A percentile compares a stretch with the other conserved stretches of the same genome.
Conservation (phyloP, 2,888 invertebrate species). For the Acronicta alni region DNA sequence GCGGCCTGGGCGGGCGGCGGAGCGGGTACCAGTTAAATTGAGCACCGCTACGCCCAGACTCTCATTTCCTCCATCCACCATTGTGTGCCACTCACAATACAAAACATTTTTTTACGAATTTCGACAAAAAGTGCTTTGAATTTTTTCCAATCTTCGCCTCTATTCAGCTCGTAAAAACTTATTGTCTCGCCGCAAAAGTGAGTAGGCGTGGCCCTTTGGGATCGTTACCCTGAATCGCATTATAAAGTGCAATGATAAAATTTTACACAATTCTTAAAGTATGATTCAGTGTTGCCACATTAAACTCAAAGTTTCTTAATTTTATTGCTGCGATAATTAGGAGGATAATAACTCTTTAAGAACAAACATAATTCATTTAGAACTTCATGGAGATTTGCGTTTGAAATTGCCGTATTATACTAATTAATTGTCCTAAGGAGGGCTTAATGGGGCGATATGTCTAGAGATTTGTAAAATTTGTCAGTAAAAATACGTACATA, state of each 20-base stretch:
- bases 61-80: slow-evolving; percentile 87
- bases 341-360: slow-evolving; percentile 84
- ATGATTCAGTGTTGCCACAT: slow-evolving; percentile 72
- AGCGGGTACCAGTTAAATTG: slow-evolving; percentile 84
- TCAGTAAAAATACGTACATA: slow-evolving; percentile 45
- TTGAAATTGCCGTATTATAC: slow-evolving; percentile 86
- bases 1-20: slow-evolving; percentile 58
- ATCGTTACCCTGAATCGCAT: slow-evolving; percentile 59
- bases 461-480: slow-evolving; percentile 74
- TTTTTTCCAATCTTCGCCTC: slow-evolving; percentile 88
- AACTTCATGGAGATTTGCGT: slow-evolving; percentile 83
- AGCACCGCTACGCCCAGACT: slow-evolving; percentile 85
- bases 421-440: slow-evolving; percentile 86
- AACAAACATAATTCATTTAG: slow-evolving; percentile 84
- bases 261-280: slow-evolving; percentile 69
- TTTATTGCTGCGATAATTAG: slow-evolving; percentile 83
- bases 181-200: slow-evolving; percentile 80
- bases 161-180: slow-evolving; percentile 84
- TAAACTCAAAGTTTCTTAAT: slow-evolving; percentile 76
- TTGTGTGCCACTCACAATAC: slow-evolving; percentile 88
- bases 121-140: slow-evolving; percentile 88
- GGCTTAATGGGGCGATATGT: slow-evolving; percentile 81
- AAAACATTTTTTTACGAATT: slow-evolving; percentile 88
- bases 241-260: slow-evolving; percentile 69
- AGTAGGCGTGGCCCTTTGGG: slow-evolving; percentile 67